A percentile compares a stretch with the other conserved stretches of the same genome.
Evolutionary conservation across 2,113 vertebrate genomes (phyloP).

Genomic region (Thermophis baileyi): DNA sequence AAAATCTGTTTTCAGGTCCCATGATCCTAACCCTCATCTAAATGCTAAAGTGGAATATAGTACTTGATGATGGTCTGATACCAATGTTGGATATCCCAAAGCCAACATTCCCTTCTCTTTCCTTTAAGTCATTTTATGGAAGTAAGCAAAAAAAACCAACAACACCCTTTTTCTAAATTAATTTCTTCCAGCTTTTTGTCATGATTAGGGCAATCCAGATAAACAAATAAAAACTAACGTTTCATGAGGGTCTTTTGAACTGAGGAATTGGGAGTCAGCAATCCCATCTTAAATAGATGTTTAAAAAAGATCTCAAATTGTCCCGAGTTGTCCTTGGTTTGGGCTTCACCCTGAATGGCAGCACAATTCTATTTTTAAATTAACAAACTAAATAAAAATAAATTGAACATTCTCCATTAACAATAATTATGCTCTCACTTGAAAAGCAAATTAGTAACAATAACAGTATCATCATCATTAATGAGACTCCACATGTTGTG

Average conservation of each 20-base stretch:
- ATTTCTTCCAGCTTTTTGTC: background rate
- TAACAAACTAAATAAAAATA: rapidly evolving
- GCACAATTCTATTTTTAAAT: background rate
- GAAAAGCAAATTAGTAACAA: background rate
- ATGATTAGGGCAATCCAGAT: background rate
- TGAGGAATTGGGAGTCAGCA: background rate
- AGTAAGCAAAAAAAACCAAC: background rate
- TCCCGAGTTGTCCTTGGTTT: background rate
- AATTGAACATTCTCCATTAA: background rate
- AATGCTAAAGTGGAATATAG: background rate
- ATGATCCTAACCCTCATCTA: background rate
- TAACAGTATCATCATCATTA: background rate
- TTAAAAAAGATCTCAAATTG: background rate
- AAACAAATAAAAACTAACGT: background rate
- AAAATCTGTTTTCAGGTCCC: background rate
- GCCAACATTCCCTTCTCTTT: background rate
- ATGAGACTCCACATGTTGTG: background rate
- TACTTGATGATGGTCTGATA: background rate
- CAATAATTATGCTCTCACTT: background rate
- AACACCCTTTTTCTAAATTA: background rate
- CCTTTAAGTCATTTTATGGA: background rate
- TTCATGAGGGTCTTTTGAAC: background rate
- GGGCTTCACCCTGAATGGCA: background rate
- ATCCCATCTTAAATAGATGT: background rate
- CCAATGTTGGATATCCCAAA: background rate